Percentiles rank a stretch among this genome's conserved stretches.
These are phyloP conservation scores for Pogonus chalceus DNA, from an alignment of 1,140 invertebrate species.

Conservation along the genomic window DNA sequence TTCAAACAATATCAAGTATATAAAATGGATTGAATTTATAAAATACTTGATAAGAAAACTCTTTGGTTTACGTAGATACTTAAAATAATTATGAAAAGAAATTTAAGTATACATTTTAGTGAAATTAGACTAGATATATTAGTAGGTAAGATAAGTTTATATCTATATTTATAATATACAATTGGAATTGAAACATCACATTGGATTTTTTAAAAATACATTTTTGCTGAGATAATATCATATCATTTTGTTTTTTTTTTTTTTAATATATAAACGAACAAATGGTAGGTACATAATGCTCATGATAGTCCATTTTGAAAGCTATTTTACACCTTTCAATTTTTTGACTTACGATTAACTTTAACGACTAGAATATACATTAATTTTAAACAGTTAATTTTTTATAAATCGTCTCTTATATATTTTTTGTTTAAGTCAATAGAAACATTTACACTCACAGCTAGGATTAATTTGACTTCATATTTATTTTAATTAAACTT, in stretches of 20 bases:
- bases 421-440: not conserved
- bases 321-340: not conserved
- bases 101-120: too few relatives aligned
- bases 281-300: not conserved
- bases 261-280: not conserved
- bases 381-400: not conserved
- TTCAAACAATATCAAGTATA: too few relatives aligned
- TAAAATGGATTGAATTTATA: too few relatives aligned
- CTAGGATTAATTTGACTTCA: not conserved
- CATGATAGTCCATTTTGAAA: not conserved
- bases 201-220: not conserved
- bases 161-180: not conserved
- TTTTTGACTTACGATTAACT: not conserved
- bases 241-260: too few relatives aligned
- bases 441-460: not conserved
- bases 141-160: too few relatives aligned
- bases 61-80: too few relatives aligned
- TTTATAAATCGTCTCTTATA: not conserved
- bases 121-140: too few relatives aligned
- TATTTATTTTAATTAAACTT: too few relatives aligned
- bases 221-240: too few relatives aligned
- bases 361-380: not conserved
- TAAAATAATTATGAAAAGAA: too few relatives aligned
- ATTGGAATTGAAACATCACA: not conserved
- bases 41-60: too few relatives aligned